phyloP scores from a whole-genome alignment of 2,113 vertebrate species.

The Bungarus multicinctus region DNA sequence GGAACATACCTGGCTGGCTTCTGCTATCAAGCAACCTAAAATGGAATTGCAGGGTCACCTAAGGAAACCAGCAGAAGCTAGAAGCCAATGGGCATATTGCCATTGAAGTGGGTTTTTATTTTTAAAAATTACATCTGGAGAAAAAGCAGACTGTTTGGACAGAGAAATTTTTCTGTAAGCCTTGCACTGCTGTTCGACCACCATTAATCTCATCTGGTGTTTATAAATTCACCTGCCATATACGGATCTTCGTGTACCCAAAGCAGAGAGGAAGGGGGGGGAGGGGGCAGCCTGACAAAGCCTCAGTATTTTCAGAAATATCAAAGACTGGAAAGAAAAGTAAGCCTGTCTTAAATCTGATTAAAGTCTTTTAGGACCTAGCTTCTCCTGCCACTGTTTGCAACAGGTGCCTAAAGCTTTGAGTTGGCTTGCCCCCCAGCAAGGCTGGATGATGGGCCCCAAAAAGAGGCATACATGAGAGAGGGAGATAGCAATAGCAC shows the following conservation, averaged over 20 bases:
- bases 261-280: background rate
- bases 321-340: background rate
- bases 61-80: background rate
- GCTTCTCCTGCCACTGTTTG: background rate
- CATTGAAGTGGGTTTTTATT: background rate
- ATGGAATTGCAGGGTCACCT: background rate
- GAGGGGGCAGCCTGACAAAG: background rate
- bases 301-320: background rate
- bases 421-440: background rate
- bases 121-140: background rate
- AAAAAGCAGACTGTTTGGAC: background rate
- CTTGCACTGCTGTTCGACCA: too few relatives aligned
- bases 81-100: background rate
- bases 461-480: background rate
- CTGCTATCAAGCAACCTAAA: slow-evolving; percentile 46
- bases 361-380: background rate
- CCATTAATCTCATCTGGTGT: background rate
- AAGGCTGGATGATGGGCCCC: background rate
- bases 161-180: background rate
- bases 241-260: background rate
- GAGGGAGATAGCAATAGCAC: background rate
- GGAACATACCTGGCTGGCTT: slow-evolving; percentile 37
- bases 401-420: background rate
- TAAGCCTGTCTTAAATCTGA: background rate
- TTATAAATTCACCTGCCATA: background rate